These are phyloP conservation scores for Plagodis pulveraria DNA, from an alignment of 2,888 invertebrate genomes.

Conservation along the genomic window DNA sequence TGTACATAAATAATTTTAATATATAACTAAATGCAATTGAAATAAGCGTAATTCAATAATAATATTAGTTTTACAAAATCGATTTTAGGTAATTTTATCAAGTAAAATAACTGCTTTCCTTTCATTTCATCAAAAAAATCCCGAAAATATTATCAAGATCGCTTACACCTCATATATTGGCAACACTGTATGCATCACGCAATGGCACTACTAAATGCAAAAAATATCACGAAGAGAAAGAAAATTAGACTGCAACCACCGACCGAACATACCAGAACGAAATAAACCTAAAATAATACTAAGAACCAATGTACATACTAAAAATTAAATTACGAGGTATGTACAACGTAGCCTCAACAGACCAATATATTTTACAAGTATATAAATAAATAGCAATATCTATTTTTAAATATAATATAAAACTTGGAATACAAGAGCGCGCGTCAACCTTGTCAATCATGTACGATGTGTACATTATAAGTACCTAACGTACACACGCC, in stretches of 20 bases:
- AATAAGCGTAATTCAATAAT: too few relatives aligned
- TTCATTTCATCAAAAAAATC: conserved; percentile 5
- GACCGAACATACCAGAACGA: conserved; percentile 42
- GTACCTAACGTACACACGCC: too few relatives aligned
- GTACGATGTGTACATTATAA: too few relatives aligned
- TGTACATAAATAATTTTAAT: too few relatives aligned
- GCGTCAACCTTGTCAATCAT: too few relatives aligned
- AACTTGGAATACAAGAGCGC: conserved; percentile 24
- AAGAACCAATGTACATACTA: conserved; percentile 49
- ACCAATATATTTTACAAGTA: conserved; percentile 55
- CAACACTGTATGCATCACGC: conserved; percentile 55
- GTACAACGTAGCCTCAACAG: conserved; percentile 79
- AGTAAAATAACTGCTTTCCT: not conserved
- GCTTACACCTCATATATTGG: conserved; percentile 40
- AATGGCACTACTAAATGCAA: conserved; percentile 81
- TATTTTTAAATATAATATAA: conserved; percentile 56
- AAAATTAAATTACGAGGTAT: conserved; percentile 71
- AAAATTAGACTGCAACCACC: conserved; percentile 47
- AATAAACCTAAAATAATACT: conserved; percentile 42
- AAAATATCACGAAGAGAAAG: conserved; percentile 66
- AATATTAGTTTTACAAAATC: too few relatives aligned
- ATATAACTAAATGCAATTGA: too few relatives aligned
- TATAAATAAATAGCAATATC: conserved; percentile 70
- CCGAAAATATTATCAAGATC: too few relatives aligned
- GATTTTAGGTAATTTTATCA: too few relatives aligned